Evolutionary conservation across 2,113 vertebrate species (phyloP), one percentile per base, ranked within the genome.

Genomic region (Danionella cerebrum): DNA sequence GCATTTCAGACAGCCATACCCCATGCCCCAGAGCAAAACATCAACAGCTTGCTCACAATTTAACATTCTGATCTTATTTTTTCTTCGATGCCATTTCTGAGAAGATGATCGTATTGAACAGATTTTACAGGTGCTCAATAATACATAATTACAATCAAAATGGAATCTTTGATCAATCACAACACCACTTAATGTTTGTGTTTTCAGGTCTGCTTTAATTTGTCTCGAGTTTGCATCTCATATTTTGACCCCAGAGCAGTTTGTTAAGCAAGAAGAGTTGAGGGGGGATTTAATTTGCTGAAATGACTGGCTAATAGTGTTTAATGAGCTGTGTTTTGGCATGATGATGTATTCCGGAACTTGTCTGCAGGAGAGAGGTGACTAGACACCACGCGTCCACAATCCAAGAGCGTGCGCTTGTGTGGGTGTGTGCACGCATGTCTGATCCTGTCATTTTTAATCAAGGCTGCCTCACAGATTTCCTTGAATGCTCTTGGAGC

Each of bases 291-390:
- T 82, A 78, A 81, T 87, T 81, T 75, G 84, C 84, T 83, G 78
- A 86, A 84, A 85, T 86, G 83, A 84, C 82, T 79, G 74, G 76
- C 81, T 87, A 88, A 89, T 88, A 82, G 85, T 65, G 35, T 85
- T 84, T 89, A 89, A 88, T 87, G 84, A 87, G 84, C 81, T 85
- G 79, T 75, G 71, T 84, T 88, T 83, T 79, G 78, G 78, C 77
- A 73, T 73, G 70, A 79, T 86, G 82, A 80, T 69, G 67, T 79
- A 73, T 72, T 81, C 62, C 64, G 25, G 33, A 76, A 77, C 82
- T 78, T 81, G 75, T 83, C 82, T 83, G 74, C 59, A n/a, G 48
- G 75, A 76, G 71, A 73, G 74, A 73, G 79, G 76, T 74, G 76
- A 74, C 76, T 69, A 80, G 80, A 83, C 83, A 78, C 65, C 70